Conservation (phyloP, 2,797 vertebrate species). For the Cichlasoma orientale region DNA sequence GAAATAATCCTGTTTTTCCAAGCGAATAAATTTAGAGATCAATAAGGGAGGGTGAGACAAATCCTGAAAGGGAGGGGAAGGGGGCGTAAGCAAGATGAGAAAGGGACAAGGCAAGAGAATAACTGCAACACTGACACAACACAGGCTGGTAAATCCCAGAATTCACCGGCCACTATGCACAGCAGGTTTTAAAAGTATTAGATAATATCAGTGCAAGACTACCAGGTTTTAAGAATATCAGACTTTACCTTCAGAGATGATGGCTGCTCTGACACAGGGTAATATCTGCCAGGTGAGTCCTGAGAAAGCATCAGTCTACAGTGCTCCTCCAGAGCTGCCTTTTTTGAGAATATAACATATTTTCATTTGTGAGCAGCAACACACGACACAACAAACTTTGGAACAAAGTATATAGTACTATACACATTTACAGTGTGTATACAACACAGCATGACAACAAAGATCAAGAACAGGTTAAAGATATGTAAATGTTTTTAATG, state of each 20-base stretch:
- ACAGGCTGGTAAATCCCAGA: constrained; percentile 21
- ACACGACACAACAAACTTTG: neutral
- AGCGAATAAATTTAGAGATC: constrained; percentile 87
- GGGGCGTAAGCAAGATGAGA: constrained; percentile 71
- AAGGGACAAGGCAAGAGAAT: constrained; percentile 15
- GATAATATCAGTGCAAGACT: neutral
- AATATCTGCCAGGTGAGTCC: constrained; percentile 74
- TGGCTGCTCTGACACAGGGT: constrained; percentile 70
- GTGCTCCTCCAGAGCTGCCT: constrained; percentile 83
- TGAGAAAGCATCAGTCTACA: constrained; percentile 80
- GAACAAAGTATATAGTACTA: neutral
- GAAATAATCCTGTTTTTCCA: constrained; percentile 88
- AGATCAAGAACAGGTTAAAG: neutral
- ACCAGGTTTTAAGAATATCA: neutral
- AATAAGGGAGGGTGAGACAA: constrained; percentile 81
- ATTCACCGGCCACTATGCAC: neutral
- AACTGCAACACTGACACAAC: constrained; percentile 21
- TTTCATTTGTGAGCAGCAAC: neutral
- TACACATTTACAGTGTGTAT: neutral
- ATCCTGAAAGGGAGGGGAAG: constrained; percentile 66
- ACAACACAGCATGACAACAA: neutral
- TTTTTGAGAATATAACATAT: constrained; percentile 23
- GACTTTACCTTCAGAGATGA: constrained; percentile 42
- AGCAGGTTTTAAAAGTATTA: neutral
- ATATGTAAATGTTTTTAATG: neutral